These are phyloP conservation scores for Bugula neritina DNA, from an alignment of 2,888 invertebrate species.

Conservation along the genomic window DNA sequence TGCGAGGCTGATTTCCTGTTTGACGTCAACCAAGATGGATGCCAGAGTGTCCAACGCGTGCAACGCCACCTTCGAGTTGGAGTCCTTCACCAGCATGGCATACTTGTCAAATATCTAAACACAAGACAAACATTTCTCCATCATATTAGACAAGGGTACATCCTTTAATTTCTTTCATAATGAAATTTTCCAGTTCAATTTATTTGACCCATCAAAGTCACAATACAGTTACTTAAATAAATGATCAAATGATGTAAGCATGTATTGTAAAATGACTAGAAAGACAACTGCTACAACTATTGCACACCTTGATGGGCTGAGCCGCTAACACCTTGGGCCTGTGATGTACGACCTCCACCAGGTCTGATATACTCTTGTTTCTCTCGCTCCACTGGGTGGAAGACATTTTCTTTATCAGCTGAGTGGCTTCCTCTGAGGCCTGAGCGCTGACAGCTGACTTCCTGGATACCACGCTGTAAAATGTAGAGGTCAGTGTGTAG, in stretches of 20 bases:
- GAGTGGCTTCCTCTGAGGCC: background rate
- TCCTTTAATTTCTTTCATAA: too few relatives aligned
- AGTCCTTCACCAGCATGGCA: conserved; percentile 48
- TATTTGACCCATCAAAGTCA: too few relatives aligned
- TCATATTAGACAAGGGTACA: too few relatives aligned
- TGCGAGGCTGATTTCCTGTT: conserved; percentile 31
- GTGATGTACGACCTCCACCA: conserved; percentile 44
- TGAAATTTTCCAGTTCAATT: too few relatives aligned
- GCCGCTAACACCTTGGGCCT: conserved; percentile 39
- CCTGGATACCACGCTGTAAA: background rate
- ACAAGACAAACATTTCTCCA: background rate
- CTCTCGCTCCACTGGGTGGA: conserved; percentile 49
- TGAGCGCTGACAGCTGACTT: background rate
- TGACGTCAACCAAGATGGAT: conserved; percentile 38
- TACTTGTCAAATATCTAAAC: conserved; percentile 52
- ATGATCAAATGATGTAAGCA: too few relatives aligned
- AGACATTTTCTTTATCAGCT: background rate
- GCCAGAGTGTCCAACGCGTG: conserved; percentile 46
- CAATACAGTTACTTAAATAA: too few relatives aligned
- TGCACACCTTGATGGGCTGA: conserved; percentile 48
- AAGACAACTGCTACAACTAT: too few relatives aligned
- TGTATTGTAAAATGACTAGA: too few relatives aligned
- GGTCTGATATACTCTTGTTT: conserved; percentile 42
- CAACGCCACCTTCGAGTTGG: conserved; percentile 53
- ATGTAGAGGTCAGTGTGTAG: too few relatives aligned